phyloP scores from a whole-genome alignment of 2,888 invertebrate genomes.

The Drepana falcataria region DNA sequence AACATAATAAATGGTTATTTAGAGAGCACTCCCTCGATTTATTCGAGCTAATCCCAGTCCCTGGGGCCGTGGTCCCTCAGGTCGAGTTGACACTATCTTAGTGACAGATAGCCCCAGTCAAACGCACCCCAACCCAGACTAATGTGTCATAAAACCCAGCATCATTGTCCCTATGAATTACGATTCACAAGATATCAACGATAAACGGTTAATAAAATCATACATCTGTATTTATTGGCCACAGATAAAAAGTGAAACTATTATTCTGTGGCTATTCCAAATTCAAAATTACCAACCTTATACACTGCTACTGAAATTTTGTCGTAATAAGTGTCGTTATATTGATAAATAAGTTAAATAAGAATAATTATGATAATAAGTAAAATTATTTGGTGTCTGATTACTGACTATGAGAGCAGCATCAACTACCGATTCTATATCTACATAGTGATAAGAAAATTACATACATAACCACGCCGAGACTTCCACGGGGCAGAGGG shows the following conservation, averaged over 20 bases:
- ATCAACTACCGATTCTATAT: too few relatives aligned
- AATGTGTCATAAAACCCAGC: constrained; percentile 73
- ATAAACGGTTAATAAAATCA: constrained; percentile 44
- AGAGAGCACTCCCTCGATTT: constrained; percentile 17
- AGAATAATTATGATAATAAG: too few relatives aligned
- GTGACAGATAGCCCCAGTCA: constrained; percentile 55
- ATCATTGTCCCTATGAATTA: constrained; percentile 64
- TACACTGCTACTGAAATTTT: too few relatives aligned
- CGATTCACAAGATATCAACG: constrained; percentile 36
- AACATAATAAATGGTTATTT: constrained; percentile 8
- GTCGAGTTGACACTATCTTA: constrained; percentile 67
- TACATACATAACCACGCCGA: too few relatives aligned
- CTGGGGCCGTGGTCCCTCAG: constrained; percentile 42
- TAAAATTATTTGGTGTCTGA: too few relatives aligned
- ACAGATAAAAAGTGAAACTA: constrained; percentile 22
- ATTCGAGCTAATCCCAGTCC: constrained; percentile 36
- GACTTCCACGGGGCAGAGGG: too few relatives aligned
- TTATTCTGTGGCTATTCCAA: constrained; percentile 9
- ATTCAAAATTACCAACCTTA: too few relatives aligned
- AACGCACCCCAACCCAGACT: constrained; percentile 39
- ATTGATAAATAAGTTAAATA: too few relatives aligned
- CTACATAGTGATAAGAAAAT: too few relatives aligned
- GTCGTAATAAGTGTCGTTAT: too few relatives aligned
- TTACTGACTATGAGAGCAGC: too few relatives aligned
- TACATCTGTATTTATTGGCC: constrained; percentile 16